Evolutionary conservation across 2,797 vertebrate genomes (phyloP), one percentile per base, ranked within the genome.

Genomic region (Agapornis canus): DNA sequence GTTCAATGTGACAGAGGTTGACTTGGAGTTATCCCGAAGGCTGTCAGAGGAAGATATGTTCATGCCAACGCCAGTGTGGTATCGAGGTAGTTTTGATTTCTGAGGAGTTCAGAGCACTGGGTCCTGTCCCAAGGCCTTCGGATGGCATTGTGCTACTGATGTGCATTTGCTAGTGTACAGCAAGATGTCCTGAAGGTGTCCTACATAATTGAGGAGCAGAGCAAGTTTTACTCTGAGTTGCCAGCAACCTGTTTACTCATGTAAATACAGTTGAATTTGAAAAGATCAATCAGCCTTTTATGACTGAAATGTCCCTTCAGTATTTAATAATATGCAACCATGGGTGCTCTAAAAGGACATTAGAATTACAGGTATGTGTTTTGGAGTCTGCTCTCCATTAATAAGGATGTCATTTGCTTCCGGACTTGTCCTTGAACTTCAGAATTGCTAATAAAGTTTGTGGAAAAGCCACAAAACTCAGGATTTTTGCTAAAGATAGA

Each of bases 401-500:
- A 9, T 39, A n/a, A 64, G 86, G n/a, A 48, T 29, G 22, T 60
- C 5, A 42, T 40, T 77, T 78, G 6, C 20, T 59, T 83, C 56
- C 43, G 3, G 2, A 48, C 9, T 72, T 82, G 26, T 1, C 13
- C 18, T 78, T 88, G 40, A 82, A 57, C 11, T 79, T 69, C 19
- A 18, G 37, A 63, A 59, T n/a, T 3, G 4, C 27, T 39, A 61
- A 11, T 37, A 60, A 63, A 73, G 14, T 7, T 29, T 39, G n/a
- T 78, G 17, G 13, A 82, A 94, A 89, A 91, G 32, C 60, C 42
- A 73, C 21, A 82, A 72, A 92, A 52, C n/a, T 71, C 18, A 26
- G 14, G 14, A n/a, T 32, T 68, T 82, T 89, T 84, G 8, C 79
- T 90, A 64, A 64, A 96, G 97, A 91, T 26, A 88, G 20, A 82